Conservation (phyloP, 2,113 vertebrate species). For the Cettia cetti region DNA sequence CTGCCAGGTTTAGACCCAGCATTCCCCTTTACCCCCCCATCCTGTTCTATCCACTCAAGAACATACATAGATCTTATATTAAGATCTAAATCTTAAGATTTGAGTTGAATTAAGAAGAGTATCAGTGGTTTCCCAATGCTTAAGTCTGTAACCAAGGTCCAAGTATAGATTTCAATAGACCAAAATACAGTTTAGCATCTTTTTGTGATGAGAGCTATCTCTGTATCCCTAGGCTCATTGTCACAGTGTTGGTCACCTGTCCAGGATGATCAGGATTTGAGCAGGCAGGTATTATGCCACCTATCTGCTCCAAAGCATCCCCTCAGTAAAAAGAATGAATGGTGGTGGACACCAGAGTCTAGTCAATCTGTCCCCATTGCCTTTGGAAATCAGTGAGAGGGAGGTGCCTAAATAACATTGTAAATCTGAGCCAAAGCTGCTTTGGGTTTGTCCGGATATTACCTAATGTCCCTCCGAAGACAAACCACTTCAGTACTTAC, state of each 20-base stretch:
- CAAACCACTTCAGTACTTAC: background rate
- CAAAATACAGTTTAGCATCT: background rate
- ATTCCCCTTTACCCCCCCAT: accelerated
- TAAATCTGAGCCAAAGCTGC: background rate
- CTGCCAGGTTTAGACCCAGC: background rate
- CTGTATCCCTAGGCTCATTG: background rate
- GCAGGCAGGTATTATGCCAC: background rate
- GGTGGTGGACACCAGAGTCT: background rate
- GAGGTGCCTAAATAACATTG: background rate
- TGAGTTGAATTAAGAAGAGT: background rate
- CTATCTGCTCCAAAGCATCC: background rate
- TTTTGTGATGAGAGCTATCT: background rate
- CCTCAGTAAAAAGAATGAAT: background rate
- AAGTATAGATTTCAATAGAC: background rate
- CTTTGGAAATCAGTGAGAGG: background rate
- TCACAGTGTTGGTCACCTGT: accelerated
- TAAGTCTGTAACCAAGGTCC: background rate
- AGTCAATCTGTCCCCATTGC: background rate
- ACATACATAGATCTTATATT: background rate
- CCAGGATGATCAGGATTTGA: background rate
- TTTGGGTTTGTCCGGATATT: background rate
- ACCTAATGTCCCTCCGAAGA: background rate
- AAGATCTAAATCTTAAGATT: background rate
- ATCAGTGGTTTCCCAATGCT: background rate
- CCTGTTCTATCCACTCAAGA: background rate